Base-by-base conservation (phyloP, 1,140 invertebrate genomes). In the Plodia interpunctella region DNA sequence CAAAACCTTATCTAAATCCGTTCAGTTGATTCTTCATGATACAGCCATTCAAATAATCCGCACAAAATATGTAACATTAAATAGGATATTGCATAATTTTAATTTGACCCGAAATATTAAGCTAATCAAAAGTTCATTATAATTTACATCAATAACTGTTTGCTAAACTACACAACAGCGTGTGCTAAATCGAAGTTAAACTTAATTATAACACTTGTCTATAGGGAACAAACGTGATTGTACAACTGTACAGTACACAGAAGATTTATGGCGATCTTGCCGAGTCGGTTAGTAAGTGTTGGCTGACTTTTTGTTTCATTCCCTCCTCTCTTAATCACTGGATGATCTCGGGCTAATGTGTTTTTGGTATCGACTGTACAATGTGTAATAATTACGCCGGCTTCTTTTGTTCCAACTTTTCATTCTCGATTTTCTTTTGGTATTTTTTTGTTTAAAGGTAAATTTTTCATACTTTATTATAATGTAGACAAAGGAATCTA, bases 171-270 rank as follows among this genome's bases (percentile, higher is more conserved):
- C 44, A 18, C 44, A 49, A 38, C 70, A 63, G 55, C 76, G 70
- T 78, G 76, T 80, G 70, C 56, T 58, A 62, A 13, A 63, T 59
- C 55, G 63, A 65, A 78, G 68, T 78, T 78, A 78, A 79, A 83
- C 81, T 86, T 87, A 87, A 88, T 88, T 87, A 86, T 87, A 88
- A 86, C 80, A 79, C 76, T 83, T 83, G 79, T 79, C 79, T 80
- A 78, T 80, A 81, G 72, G 61, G 70, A 72, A 62, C 71, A 53
- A 53, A 70, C 70, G 70, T 72, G 72, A 79, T 78, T 78, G 79
- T 84, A 78, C 73, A 76, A 76, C 65, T 78, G 75, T 69, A 69
- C 65, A 58, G 62, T 69, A 68, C 60, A 59, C 60, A 61, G 58
- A 81, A 86, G 83, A 88, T 87, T 88, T 88, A 88, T 88, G 75